Conservation (phyloP, 1,140 invertebrate species). For the Pseudomyrmex cubaensis region DNA sequence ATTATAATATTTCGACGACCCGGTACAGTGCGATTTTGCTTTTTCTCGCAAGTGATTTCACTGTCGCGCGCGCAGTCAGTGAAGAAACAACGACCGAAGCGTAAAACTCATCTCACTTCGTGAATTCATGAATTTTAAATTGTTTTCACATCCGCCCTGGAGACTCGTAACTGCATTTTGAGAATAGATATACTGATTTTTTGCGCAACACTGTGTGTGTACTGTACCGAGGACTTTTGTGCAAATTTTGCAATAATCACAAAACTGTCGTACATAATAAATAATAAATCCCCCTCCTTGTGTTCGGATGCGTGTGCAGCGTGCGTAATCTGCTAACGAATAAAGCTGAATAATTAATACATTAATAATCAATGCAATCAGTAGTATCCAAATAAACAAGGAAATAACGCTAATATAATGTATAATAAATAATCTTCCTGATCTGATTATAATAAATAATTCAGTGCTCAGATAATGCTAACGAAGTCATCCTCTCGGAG, state of each 20-base stretch:
- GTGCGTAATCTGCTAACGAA: slow-evolving; percentile 30
- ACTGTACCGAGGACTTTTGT: slow-evolving; percentile 10
- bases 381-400: slow-evolving; percentile 3
- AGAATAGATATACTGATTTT: slow-evolving; percentile 16
- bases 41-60: no score
- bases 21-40: no score
- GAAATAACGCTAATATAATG: slow-evolving; percentile 23
- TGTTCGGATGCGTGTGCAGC: not conserved
- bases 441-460: slow-evolving; percentile 31
- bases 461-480: slow-evolving; percentile 5
- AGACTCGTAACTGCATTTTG: slow-evolving; percentile 6
- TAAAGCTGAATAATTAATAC: slow-evolving; percentile 42
- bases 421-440: slow-evolving; percentile 28
- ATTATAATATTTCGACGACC: no score
- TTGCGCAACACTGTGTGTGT: no score
- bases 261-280: slow-evolving; percentile 15
- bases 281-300: not conserved
- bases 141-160: slow-evolving; percentile 10
- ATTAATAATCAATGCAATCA: slow-evolving; percentile 36
- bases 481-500: not conserved
- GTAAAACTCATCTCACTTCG: slow-evolving; percentile 24
- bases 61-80: not conserved
- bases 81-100: slow-evolving; percentile 20
- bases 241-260: slow-evolving; percentile 9
- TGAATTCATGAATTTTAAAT: slow-evolving; percentile 42